Conservation (phyloP, 35 echinoderm and acorn worm species). For the Stichopus chloronotus region DNA sequence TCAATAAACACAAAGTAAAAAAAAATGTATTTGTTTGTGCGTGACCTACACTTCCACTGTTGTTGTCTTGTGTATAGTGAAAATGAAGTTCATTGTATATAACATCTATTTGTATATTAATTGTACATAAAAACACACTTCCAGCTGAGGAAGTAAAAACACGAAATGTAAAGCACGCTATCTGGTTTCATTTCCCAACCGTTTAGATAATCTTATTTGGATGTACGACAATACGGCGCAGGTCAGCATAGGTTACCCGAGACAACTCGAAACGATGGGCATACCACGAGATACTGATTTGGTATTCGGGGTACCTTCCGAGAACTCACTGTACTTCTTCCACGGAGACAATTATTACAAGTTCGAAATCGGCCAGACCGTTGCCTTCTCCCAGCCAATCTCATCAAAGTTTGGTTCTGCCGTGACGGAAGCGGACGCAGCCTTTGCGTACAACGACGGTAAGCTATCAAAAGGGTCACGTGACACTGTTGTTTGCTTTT, state of each 20-base stretch:
- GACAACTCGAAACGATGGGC: neutral
- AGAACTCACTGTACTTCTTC: conserved; percentile 16
- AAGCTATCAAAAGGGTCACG: neutral
- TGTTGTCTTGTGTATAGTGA: no score
- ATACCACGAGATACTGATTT: neutral
- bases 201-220: conserved; percentile 14
- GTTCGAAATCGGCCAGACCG: neutral
- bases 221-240: neutral
- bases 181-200: no score
- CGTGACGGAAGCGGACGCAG: neutral
- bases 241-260: neutral
- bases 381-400: neutral
- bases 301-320: neutral
- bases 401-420: neutral
- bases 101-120: no score
- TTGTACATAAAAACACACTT: no score
- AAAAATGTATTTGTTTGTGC: no score
- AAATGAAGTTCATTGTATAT: no score
- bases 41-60: no score
- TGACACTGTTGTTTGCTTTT: neutral
- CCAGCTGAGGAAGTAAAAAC: no score
- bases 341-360: conserved; percentile 14
- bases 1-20: no score
- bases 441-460: conserved; percentile 15
- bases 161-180: no score